Evolutionary conservation across 1,140 invertebrate genomes (phyloP).

Genomic region (Bombus soroeensis): DNA sequence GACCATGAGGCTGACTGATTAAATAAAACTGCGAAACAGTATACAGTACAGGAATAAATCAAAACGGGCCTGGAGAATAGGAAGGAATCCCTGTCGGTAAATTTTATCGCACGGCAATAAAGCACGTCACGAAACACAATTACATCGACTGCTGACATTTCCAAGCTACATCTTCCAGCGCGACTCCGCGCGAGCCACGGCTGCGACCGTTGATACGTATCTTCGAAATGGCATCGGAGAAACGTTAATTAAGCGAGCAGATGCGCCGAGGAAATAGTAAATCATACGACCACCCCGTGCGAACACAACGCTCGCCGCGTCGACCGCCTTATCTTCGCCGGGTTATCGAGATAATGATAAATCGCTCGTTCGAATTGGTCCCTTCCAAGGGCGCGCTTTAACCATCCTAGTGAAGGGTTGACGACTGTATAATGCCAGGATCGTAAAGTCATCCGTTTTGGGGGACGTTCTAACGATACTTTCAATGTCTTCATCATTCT

Average conservation of each 20-base stretch:
- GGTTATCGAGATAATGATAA: constrained; percentile 79
- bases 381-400: constrained; percentile 62
- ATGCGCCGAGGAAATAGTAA: constrained; percentile 76
- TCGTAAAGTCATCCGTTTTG: constrained; percentile 47
- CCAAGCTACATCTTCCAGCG: constrained; percentile 38
- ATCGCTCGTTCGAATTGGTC: constrained; percentile 73
- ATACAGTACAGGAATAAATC: constrained; percentile 1
- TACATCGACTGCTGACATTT: constrained; percentile 56
- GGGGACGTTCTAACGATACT: neutral
- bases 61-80: constrained; percentile 10
- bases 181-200: neutral
- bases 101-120: constrained; percentile 54
- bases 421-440: constrained; percentile 76
- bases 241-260: constrained; percentile 75
- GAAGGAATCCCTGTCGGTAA: constrained; percentile 32
- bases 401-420: constrained; percentile 74
- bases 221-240: constrained; percentile 62
- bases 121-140: constrained; percentile 49
- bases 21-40: constrained; percentile 28
- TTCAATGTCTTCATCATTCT: constrained; percentile 3
- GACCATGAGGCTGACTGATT: constrained; percentile 13
- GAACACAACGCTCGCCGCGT: constrained; percentile 66
- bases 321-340: constrained; percentile 72
- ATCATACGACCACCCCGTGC: constrained; percentile 69
- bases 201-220: constrained; percentile 53